A percentile compares a stretch with the other conserved stretches of the same genome.
phyloP scores from a whole-genome alignment of 2,888 invertebrate species.

The Sicus ferrugineus region DNA sequence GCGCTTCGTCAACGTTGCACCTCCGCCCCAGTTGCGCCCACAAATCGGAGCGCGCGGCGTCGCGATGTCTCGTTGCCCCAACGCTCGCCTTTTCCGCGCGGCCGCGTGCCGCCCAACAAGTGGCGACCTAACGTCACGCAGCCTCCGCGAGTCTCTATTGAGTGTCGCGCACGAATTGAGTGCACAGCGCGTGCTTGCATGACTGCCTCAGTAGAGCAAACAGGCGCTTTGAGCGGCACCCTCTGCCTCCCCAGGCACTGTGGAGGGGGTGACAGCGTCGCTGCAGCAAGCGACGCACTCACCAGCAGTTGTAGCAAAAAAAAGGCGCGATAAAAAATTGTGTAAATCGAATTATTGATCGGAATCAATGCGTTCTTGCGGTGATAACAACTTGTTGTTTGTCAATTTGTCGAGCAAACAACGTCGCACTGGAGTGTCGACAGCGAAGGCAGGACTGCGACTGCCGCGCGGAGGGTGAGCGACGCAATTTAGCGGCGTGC shows the following conservation, averaged over 20 bases:
- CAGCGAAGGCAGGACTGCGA: background rate
- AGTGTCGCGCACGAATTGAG: background rate
- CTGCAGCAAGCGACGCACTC: slow-evolving; percentile 12
- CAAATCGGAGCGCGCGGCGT: background rate
- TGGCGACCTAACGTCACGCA: background rate
- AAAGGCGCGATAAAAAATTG: background rate
- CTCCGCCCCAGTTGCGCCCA: background rate
- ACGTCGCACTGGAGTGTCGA: background rate
- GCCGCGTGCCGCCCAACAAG: slow-evolving; percentile 10
- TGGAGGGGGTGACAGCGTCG: slow-evolving; percentile 9
- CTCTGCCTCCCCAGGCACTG: background rate
- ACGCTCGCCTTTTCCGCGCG: background rate
- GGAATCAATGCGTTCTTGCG: background rate
- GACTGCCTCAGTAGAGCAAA: background rate
- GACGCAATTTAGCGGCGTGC: background rate
- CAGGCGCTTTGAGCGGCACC: background rate
- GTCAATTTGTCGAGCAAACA: slow-evolving; percentile 12
- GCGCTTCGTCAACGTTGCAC: background rate
- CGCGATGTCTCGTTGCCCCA: background rate
- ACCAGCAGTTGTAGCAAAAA: background rate
- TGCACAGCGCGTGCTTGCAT: background rate
- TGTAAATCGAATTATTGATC: slow-evolving; percentile 24
- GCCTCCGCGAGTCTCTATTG: background rate
- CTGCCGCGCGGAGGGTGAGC: background rate
- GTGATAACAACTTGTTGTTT: background rate